Conservation (phyloP, 2,113 vertebrate species). For the Parotia lawesii region DNA sequence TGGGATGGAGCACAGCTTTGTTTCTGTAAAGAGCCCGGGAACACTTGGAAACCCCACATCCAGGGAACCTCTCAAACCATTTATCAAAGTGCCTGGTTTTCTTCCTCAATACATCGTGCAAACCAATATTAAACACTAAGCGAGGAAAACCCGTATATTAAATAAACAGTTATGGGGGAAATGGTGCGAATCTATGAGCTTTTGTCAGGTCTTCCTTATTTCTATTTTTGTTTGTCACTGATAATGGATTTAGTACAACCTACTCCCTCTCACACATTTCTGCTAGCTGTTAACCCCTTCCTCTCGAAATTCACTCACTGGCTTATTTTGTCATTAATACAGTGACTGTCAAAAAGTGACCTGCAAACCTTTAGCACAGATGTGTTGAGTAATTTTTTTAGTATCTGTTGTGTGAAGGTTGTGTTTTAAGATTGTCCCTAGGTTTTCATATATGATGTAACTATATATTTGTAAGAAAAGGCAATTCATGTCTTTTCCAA, state of each 20-base stretch:
- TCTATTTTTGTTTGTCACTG: constrained; percentile 23
- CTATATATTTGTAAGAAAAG: neutral
- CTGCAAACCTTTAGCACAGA: neutral
- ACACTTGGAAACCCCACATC: neutral
- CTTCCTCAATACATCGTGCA: accelerated
- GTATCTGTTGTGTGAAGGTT: neutral
- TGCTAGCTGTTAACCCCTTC: constrained; percentile 23
- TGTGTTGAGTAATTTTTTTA: neutral
- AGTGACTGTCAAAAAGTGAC: neutral
- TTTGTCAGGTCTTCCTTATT: neutral
- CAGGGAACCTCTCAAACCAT: neutral
- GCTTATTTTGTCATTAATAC: neutral
- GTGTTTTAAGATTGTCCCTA: neutral
- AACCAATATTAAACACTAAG: neutral
- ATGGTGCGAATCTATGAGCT: neutral
- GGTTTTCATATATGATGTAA: neutral
- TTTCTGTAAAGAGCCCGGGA: neutral
- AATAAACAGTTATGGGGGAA: neutral
- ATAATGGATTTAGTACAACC: constrained; percentile 26
- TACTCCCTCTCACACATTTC: neutral
- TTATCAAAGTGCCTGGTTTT: neutral
- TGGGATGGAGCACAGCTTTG: neutral
- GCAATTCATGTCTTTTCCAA: neutral
- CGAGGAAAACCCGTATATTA: neutral
- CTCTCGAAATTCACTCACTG: neutral